phyloP scores from a whole-genome alignment of 2,888 invertebrate genomes.

The Nysson spinosus region DNA sequence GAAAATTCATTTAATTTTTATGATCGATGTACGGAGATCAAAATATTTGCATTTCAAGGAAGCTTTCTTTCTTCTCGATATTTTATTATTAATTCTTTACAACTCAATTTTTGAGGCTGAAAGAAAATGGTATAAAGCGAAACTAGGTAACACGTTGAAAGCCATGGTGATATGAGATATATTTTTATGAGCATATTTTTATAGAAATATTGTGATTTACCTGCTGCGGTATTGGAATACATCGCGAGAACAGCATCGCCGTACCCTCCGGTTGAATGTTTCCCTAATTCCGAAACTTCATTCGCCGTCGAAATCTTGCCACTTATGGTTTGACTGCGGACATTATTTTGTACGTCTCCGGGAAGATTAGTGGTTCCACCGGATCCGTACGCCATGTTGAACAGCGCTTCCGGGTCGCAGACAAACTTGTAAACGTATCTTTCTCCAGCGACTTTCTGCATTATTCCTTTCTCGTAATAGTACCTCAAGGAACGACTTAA shows the following conservation, averaged over 20 bases:
- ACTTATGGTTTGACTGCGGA: slow-evolving; percentile 61
- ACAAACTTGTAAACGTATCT: slow-evolving; percentile 98
- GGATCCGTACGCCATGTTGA: slow-evolving; percentile 87
- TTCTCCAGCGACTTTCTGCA: slow-evolving; percentile 98
- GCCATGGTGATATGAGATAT: background rate
- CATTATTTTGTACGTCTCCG: slow-evolving; percentile 61
- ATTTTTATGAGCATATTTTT: background rate
- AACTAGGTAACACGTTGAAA: no score
- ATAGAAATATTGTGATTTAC: slow-evolving; percentile 11
- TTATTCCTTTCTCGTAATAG: slow-evolving; percentile 98
- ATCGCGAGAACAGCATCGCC: slow-evolving; percentile 72
- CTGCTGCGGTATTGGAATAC: slow-evolving; percentile 69
- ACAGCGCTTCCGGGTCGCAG: slow-evolving; percentile 94
- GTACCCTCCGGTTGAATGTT: slow-evolving; percentile 65
- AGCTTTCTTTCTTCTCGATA: no score
- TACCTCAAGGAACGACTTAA: slow-evolving; percentile 95
- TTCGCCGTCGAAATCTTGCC: slow-evolving; percentile 55
- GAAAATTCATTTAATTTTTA: background rate
- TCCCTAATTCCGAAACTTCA: slow-evolving; percentile 61
- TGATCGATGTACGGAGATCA: no score
- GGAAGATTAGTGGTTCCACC: slow-evolving; percentile 63
- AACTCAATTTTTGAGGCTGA: no score
- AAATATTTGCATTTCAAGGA: no score
- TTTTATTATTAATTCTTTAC: no score
- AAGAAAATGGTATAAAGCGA: no score